phyloP scores from a whole-genome alignment of 2,888 invertebrate genomes.

The Oligia strigilis region DNA sequence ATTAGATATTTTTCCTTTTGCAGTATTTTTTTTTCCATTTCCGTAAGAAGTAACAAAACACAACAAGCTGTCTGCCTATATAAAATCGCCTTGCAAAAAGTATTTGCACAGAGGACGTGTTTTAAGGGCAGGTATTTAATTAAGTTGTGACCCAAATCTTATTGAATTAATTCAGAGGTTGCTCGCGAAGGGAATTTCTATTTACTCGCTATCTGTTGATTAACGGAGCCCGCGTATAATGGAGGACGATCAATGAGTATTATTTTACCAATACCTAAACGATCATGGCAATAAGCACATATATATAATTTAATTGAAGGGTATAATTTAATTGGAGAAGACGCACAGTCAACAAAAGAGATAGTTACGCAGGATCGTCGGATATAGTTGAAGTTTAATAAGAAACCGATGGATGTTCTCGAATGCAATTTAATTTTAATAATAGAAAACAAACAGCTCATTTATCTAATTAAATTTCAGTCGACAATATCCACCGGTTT shows the following conservation, averaged over 20 bases:
- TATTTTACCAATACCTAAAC: slow-evolving; percentile 28
- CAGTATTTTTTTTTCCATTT: neutral
- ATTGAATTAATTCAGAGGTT: slow-evolving; percentile 58
- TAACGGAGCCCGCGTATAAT: slow-evolving; percentile 17
- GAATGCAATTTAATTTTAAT: too few relatives aligned
- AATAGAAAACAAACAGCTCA: too few relatives aligned
- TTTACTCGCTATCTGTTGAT: slow-evolving; percentile 46
- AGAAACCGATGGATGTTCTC: too few relatives aligned
- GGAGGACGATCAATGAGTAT: slow-evolving; percentile 21
- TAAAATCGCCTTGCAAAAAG: slow-evolving; percentile 37
- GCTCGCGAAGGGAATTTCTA: slow-evolving; percentile 26
- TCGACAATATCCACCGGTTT: too few relatives aligned
- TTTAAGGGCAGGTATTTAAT: slow-evolving; percentile 61
- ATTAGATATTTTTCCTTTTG: neutral
- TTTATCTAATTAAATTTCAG: too few relatives aligned
- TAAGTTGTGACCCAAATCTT: slow-evolving; percentile 59
- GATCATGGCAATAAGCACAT: neutral
- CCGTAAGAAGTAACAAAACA: neutral
- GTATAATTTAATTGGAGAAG: neutral
- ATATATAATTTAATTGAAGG: neutral
- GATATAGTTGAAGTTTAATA: too few relatives aligned
- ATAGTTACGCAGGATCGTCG: too few relatives aligned
- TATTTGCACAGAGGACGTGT: slow-evolving; percentile 28
- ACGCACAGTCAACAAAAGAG: too few relatives aligned
- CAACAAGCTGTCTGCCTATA: neutral